phyloP scores from a whole-genome alignment of 2,888 invertebrate species.

The Thereva nobilitata region DNA sequence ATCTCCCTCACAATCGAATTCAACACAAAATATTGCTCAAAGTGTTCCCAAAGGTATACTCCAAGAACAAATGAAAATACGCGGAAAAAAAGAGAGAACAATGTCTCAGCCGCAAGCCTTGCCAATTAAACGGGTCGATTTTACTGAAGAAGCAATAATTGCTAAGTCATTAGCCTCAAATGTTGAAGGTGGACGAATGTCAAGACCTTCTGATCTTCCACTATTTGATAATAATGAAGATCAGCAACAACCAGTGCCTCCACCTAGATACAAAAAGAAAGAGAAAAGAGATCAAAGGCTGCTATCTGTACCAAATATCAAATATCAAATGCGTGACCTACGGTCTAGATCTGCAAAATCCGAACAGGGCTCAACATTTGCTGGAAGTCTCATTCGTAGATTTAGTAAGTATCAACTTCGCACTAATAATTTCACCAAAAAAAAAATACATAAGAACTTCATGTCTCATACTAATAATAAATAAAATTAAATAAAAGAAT shows the following conservation, averaged over 20 bases:
- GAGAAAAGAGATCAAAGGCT: conserved; percentile 69
- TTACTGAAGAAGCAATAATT: conserved; percentile 49
- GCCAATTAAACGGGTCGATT: conserved; percentile 53
- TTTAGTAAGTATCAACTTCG: conserved; percentile 79
- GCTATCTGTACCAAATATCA: conserved; percentile 78
- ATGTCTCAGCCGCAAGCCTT: conserved; percentile 48
- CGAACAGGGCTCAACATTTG: conserved; percentile 63
- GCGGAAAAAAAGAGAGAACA: conserved; percentile 45
- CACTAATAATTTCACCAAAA: conserved; percentile 12
- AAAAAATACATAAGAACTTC: no score
- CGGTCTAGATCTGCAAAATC: conserved; percentile 52
- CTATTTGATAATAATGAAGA: conserved; percentile 57
- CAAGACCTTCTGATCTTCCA: conserved; percentile 69
- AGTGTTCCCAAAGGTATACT: conserved; percentile 42
- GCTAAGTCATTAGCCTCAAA: conserved; percentile 45
- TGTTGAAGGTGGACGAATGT: conserved; percentile 51
- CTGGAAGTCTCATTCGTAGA: conserved; percentile 78
- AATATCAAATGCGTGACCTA: conserved; percentile 61
- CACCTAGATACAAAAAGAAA: conserved; percentile 62
- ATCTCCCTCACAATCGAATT: conserved; percentile 44
- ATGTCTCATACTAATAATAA: neutral
- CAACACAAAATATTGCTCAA: conserved; percentile 44
- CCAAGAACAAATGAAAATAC: conserved; percentile 42
- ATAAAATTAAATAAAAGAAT: conserved; percentile 3
- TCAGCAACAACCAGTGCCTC: conserved; percentile 61